Percentiles rank a stretch among this genome's conserved stretches.
These are phyloP conservation scores for Junonia oenone DNA, from an alignment of 2,888 invertebrate species.

Conservation along the genomic window DNA sequence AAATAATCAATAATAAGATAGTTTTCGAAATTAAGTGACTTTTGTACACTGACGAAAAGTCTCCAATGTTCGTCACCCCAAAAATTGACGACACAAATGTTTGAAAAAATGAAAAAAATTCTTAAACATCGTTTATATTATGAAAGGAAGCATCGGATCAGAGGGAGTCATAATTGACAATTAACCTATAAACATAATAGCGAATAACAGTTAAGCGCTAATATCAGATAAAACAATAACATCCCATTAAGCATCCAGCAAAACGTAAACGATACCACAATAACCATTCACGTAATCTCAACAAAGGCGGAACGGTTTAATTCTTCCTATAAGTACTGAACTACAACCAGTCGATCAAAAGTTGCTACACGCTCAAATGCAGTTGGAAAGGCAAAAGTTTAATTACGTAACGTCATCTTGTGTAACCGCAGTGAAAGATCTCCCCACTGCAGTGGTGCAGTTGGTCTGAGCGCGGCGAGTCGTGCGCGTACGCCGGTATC, in stretches of 20 bases:
- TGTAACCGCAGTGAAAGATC: slow-evolving; percentile 70
- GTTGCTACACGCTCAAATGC: slow-evolving; percentile 15
- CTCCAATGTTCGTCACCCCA: too few species aligned
- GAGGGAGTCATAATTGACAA: too few species aligned
- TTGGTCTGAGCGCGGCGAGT: slow-evolving; percentile 47
- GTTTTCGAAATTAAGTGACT: too few species aligned
- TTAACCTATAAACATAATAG: too few species aligned
- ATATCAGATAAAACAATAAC: background rate
- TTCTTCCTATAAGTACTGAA: background rate
- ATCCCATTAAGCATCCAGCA: background rate
- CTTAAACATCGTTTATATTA: too few species aligned
- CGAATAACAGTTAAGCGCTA: background rate
- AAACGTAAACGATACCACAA: background rate
- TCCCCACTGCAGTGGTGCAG: slow-evolving; percentile 49
- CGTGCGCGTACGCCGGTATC: slow-evolving; percentile 34
- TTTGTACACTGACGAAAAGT: too few species aligned
- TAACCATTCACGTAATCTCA: background rate
- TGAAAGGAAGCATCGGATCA: too few species aligned
- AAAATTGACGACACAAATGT: too few species aligned
- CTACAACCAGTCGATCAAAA: background rate
- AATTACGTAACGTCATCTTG: slow-evolving; percentile 58
- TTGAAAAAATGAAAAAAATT: too few species aligned
- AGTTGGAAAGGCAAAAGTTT: slow-evolving; percentile 64
- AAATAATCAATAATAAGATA: too few species aligned
- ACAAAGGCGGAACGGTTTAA: background rate